These are phyloP conservation scores for Sinotaia quadrata DNA, from an alignment of 2,888 invertebrate species.

Conservation along the genomic window DNA sequence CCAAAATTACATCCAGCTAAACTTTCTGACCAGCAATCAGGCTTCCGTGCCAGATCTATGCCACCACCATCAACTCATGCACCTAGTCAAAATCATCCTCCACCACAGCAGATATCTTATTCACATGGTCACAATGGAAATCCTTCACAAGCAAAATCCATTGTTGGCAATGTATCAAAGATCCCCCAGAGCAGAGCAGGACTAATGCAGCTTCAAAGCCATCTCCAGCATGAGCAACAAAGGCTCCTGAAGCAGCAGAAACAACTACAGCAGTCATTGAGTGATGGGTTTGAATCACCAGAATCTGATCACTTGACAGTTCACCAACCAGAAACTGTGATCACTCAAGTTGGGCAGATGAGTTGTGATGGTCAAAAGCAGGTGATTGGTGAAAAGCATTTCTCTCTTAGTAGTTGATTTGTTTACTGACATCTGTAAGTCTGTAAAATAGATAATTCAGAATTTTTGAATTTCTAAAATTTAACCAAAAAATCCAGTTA, in stretches of 20 bases:
- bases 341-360: conserved; percentile 26
- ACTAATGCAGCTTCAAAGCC: conserved; percentile 22
- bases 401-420: too few relatives aligned
- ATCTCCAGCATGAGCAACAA: conserved; percentile 21
- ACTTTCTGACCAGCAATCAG: neutral
- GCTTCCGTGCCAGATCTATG: neutral
- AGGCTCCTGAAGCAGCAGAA: conserved; percentile 11
- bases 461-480: too few relatives aligned
- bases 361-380: conserved; percentile 14
- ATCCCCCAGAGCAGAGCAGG: neutral
- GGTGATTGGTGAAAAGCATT: too few relatives aligned
- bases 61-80: neutral
- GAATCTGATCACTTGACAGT: conserved; percentile 19
- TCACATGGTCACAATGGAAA: neutral
- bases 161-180: neutral
- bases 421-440: too few relatives aligned
- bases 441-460: too few relatives aligned
- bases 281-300: neutral
- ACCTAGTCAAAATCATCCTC: neutral
- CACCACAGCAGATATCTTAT: neutral
- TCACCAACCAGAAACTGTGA: conserved; percentile 17
- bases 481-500: too few relatives aligned
- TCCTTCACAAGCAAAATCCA: neutral
- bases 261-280: conserved; percentile 1
- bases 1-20: neutral